Conservation (phyloP, 2,888 invertebrate genomes). For the Agonopterix arenella region DNA sequence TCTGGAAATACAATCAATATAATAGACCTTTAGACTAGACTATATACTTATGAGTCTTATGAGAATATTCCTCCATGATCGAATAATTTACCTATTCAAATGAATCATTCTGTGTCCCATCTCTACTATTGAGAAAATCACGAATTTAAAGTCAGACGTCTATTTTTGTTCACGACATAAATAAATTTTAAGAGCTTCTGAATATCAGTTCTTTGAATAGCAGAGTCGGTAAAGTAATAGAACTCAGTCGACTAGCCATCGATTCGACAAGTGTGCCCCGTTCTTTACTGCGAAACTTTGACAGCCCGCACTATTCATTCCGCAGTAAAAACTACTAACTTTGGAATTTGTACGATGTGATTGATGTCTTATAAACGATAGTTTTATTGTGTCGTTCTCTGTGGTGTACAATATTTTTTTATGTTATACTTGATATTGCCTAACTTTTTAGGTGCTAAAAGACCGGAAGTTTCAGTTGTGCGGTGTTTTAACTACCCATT, state of each 20-base stretch:
- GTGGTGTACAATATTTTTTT: too few species aligned
- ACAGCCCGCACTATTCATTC: conserved; percentile 16
- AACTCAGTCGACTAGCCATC: conserved; percentile 20
- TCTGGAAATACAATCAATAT: too few species aligned
- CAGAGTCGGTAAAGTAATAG: conserved; percentile 19
- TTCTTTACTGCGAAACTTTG: conserved; percentile 29
- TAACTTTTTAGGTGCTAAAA: too few species aligned
- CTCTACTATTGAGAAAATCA: conserved; percentile 13
- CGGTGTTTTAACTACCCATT: too few species aligned
- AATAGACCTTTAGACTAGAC: too few species aligned
- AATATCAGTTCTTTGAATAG: conserved; percentile 25
- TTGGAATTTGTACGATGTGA: conserved; percentile 17
- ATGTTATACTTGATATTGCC: too few species aligned
- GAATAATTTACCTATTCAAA: too few species aligned
- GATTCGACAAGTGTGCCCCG: conserved; percentile 25
- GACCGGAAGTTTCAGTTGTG: too few species aligned
- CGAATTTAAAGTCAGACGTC: conserved; percentile 23
- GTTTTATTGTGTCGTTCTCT: conserved; percentile 3
- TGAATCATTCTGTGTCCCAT: too few species aligned
- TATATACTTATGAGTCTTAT: too few species aligned
- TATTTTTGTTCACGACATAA: conserved; percentile 28
- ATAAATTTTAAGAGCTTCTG: conserved; percentile 33
- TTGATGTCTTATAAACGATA: conserved; percentile 14
- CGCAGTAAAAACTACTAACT: conserved; percentile 22
- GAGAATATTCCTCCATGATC: too few species aligned